phyloP scores from a whole-genome alignment of 2,113 vertebrate species.

The Uria aalge region DNA sequence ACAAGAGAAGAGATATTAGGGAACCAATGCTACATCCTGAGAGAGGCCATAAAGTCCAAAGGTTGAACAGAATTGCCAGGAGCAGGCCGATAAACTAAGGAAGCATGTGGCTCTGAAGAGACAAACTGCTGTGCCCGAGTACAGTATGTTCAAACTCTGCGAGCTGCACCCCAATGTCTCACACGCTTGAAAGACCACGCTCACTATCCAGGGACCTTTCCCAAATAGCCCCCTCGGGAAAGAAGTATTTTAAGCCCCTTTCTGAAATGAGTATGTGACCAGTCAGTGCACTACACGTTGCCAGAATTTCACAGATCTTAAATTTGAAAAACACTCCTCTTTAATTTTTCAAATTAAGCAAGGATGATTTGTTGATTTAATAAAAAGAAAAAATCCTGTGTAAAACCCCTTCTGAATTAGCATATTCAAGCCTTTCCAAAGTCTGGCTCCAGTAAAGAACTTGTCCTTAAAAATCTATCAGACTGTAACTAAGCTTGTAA shows the following conservation, averaged over 20 bases:
- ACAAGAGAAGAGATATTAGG: constrained; percentile 54
- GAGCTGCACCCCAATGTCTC: neutral
- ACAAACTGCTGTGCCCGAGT: neutral
- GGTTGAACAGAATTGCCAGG: constrained; percentile 59
- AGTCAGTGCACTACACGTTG: neutral
- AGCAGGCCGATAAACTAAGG: constrained; percentile 47
- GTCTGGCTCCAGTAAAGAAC: neutral
- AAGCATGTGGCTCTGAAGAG: constrained; percentile 9
- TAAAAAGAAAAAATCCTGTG: neutral
- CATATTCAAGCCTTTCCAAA: constrained; percentile 34
- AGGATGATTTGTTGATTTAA: constrained; percentile 28
- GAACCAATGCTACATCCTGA: constrained; percentile 48
- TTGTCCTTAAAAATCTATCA: constrained; percentile 44
- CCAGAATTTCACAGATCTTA: constrained; percentile 7
- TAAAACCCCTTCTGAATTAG: neutral
- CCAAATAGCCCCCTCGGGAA: neutral
- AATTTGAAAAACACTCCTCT: neutral
- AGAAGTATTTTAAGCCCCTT: neutral
- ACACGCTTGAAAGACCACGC: neutral
- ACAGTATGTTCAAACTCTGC: neutral
- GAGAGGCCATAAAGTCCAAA: constrained; percentile 57
- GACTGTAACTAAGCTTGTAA: constrained; percentile 52
- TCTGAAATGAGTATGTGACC: neutral
- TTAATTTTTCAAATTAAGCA: neutral
- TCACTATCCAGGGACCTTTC: neutral